A percentile compares a stretch with the other conserved stretches of the same genome.
Conservation (phyloP, 2,888 invertebrate genomes). For the Caenorhabditis sp. region DNA sequence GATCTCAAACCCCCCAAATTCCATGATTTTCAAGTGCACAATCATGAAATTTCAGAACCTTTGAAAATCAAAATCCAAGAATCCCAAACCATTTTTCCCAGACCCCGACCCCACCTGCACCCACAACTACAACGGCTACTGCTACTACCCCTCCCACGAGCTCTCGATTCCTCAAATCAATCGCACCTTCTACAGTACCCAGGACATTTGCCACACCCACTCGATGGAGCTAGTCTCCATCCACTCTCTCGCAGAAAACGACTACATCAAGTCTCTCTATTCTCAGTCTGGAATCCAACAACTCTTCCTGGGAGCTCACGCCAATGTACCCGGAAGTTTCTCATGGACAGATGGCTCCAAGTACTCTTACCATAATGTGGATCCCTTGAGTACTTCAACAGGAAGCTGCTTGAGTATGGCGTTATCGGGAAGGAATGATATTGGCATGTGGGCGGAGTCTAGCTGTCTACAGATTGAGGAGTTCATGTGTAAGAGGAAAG, state of each 20-base stretch:
- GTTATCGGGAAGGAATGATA: too few relatives aligned
- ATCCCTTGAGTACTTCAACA: too few relatives aligned
- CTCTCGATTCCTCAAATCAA: background rate
- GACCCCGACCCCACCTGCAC: slow-evolving; percentile 11
- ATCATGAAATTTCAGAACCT: too few relatives aligned
- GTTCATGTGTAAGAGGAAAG: too few relatives aligned
- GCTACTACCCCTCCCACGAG: background rate
- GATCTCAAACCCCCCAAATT: too few relatives aligned
- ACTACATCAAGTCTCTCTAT: background rate
- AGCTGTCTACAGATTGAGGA: too few relatives aligned
- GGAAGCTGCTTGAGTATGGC: too few relatives aligned
- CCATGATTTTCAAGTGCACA: too few relatives aligned
- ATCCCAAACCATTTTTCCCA: background rate
- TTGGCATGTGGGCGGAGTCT: too few relatives aligned
- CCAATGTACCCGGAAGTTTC: background rate
- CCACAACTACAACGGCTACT: slow-evolving; percentile 11
- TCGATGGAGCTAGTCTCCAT: slow-evolving; percentile 1
- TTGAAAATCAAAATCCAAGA: too few relatives aligned
- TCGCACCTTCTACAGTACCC: background rate
- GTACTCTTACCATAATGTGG: background rate
- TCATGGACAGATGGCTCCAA: slow-evolving; percentile 12
- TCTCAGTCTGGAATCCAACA: background rate
- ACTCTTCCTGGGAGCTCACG: slow-evolving; percentile 8
- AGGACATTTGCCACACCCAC: background rate
- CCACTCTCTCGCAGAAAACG: slow-evolving; percentile 17